Conservation (phyloP, 2,113 vertebrate species). For the Mesitornis unicolor region DNA sequence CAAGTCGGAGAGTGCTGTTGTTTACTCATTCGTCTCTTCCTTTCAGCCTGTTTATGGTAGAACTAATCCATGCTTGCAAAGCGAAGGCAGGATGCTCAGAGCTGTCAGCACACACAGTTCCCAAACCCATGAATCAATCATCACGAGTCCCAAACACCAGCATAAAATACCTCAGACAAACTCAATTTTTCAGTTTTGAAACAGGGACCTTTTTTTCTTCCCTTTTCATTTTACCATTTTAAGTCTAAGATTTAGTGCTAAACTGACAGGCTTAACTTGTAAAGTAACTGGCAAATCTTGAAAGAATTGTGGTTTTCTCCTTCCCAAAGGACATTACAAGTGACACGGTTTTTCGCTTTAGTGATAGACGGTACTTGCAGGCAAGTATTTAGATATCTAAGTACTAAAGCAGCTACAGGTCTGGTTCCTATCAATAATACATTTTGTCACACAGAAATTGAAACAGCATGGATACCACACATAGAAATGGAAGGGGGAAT, state of each 20-base stretch:
- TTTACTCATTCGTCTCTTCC: background rate
- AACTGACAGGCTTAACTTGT: background rate
- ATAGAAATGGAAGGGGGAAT: background rate
- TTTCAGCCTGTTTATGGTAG: background rate
- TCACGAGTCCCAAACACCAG: background rate
- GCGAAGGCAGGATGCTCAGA: background rate
- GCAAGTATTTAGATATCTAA: constrained; percentile 12
- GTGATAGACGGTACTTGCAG: background rate
- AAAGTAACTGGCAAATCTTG: constrained; percentile 20
- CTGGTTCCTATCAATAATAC: constrained; percentile 59
- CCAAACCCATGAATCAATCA: background rate
- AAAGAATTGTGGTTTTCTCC: background rate
- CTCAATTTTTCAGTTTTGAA: background rate
- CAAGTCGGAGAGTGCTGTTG: accelerated
- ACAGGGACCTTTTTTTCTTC: background rate
- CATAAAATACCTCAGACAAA: background rate
- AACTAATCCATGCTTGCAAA: background rate
- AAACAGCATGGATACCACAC: constrained; percentile 41
- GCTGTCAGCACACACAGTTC: background rate
- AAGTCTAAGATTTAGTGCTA: background rate
- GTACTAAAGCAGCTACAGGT: constrained; percentile 34
- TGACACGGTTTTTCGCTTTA: background rate
- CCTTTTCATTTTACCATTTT: background rate
- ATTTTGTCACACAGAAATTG: constrained; percentile 54
- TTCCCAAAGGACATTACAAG: background rate